Percentiles rank a stretch among this genome's conserved stretches.
Evolutionary conservation across 2,797 vertebrate genomes (phyloP).

Genomic region (Amazona ochrocephala): DNA sequence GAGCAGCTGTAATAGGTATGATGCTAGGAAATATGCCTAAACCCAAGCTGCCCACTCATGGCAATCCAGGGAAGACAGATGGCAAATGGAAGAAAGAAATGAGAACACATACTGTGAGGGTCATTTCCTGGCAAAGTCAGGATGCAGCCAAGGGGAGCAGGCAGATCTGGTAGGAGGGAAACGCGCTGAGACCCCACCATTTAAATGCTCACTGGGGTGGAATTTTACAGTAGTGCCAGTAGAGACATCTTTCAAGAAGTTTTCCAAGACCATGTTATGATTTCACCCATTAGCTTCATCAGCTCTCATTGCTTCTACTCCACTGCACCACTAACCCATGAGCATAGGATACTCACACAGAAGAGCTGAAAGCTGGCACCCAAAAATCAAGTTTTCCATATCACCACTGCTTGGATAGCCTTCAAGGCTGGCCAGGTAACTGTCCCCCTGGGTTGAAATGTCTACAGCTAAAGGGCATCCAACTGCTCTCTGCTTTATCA

Average conservation of each 20-base stretch:
- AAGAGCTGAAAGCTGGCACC: slow-evolving; percentile 17
- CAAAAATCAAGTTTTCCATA: background rate
- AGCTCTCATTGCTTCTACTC: slow-evolving; percentile 9
- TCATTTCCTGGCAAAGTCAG: background rate
- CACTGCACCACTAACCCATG: background rate
- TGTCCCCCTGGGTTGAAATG: background rate
- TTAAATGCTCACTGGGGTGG: background rate
- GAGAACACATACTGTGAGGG: background rate
- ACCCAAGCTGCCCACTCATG: background rate
- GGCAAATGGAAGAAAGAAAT: background rate
- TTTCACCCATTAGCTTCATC: background rate
- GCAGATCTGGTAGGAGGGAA: background rate
- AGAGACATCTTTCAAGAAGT: background rate
- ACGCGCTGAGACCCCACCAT: background rate
- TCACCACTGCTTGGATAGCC: background rate
- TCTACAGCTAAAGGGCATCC: background rate
- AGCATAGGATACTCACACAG: background rate
- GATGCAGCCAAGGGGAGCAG: background rate
- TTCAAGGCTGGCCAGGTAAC: background rate
- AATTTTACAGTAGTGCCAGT: background rate
- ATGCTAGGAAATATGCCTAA: background rate
- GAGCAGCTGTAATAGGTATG: background rate
- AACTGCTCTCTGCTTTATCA: background rate
- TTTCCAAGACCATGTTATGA: background rate
- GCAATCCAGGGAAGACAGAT: background rate